Conservation (phyloP, 53 echinoderm and acorn worm genomes). For the Actinopyga echinites region DNA sequence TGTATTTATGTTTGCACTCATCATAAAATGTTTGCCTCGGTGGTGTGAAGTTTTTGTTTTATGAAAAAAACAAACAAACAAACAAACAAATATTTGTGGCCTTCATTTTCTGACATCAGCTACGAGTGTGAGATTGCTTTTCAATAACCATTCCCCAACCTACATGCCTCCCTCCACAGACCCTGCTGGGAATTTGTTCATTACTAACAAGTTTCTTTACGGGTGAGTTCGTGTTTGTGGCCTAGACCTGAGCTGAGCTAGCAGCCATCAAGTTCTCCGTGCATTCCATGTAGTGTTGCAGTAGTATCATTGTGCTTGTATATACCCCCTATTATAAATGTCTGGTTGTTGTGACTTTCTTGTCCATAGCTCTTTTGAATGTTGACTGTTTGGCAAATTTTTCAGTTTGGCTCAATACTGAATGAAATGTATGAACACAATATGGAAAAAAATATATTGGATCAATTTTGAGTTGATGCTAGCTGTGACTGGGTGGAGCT, state of each 20-base stretch:
- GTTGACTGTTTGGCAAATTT: too few species aligned
- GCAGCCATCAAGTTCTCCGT: neutral
- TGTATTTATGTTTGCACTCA: too few species aligned
- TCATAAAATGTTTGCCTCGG: too few species aligned
- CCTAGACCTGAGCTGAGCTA: neutral
- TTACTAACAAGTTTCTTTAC: slow-evolving; percentile 32
- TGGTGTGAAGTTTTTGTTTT: too few species aligned
- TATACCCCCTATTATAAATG: neutral
- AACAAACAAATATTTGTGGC: too few species aligned
- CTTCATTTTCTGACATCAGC: too few species aligned
- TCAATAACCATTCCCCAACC: neutral
- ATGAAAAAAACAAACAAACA: too few species aligned
- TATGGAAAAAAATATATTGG: too few species aligned
- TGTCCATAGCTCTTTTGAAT: neutral
- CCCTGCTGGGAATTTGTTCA: slow-evolving; percentile 35
- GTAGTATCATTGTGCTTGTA: neutral
- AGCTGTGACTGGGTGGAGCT: too few species aligned
- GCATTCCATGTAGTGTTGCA: neutral
- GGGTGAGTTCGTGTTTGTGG: slow-evolving; percentile 30
- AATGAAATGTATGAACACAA: too few species aligned
- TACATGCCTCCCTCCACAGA: slow-evolving; percentile 27
- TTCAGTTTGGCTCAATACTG: too few species aligned
- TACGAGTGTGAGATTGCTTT: neutral
- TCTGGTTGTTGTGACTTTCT: neutral
- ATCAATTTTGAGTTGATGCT: too few species aligned